Evolutionary conservation across 2,888 invertebrate species (phyloP), one percentile per base, ranked within the genome.

Genomic region (Microctonus brassicae): DNA sequence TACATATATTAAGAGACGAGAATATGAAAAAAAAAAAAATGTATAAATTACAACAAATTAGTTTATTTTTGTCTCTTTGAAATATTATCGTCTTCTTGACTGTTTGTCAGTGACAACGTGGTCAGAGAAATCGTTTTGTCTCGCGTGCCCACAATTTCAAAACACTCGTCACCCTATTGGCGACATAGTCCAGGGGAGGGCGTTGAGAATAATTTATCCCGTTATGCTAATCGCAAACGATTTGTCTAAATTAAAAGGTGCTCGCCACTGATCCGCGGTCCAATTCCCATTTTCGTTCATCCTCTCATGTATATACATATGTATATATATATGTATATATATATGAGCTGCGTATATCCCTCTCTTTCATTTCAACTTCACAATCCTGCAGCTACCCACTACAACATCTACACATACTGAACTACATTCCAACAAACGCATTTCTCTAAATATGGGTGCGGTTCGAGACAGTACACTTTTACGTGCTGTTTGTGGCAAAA

Each of bases 231-330:
- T 87, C 87, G 85, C 77, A 9, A 78, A 84, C 86, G 85, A 87
- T 87, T 87, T 87, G 87, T 87, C 87, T 87, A 87, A 87, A 87
- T 87, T 87, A 87, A 87, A 87, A 86, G 86, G 84, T 82, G 76
- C 76, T 77, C 76, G 74, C 73, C 73, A 70, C 73, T 79, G 79
- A 79, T 79, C 79, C 79, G 75, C 73, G 79, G 79, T 79, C 78
- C 76, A 75, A 77, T 78, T 76, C 75, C 74, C 76, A 75, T 75
- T 78, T 78, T 76, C 77, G 70, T 73, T 75, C 69, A 63, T 75
- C 76, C 70, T 75, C 63, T 64, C 64, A 13, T 36, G 36, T 60
- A 20, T n/a, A 20, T 53, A 20, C n/a, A n/a, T n/a, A n/a, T n/a
- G n/a, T n/a, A n/a, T n/a, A n/a, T n/a, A n/a, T n/a, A n/a, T n/a